These are phyloP conservation scores for Philantomba maxwellii DNA, from an alignment of 2,113 vertebrate genomes.

Conservation along the genomic window DNA sequence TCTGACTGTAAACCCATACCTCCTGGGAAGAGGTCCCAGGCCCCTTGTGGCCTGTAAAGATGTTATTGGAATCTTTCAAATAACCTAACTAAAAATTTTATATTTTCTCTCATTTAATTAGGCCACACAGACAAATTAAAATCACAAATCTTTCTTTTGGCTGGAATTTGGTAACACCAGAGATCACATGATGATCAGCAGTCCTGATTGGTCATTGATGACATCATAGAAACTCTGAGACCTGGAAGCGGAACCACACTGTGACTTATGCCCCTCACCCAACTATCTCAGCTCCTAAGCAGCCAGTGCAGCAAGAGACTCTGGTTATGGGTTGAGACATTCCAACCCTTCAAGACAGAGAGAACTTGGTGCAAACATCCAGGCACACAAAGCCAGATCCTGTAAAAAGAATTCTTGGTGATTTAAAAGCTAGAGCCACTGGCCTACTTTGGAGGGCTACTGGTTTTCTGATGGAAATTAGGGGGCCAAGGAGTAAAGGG, in stretches of 20 bases:
- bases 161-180: neutral
- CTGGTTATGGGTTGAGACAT: neutral
- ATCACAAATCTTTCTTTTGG: constrained; percentile 23
- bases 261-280: neutral
- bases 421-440: neutral
- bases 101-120: neutral
- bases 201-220: neutral
- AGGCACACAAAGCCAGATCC: neutral
- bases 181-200: neutral
- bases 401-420: neutral
- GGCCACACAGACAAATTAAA: constrained; percentile 21
- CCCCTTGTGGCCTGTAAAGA: neutral
- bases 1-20: neutral
- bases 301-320: neutral
- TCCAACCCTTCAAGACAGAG: neutral
- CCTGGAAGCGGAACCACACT: neutral
- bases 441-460: neutral
- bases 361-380: neutral
- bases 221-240: neutral
- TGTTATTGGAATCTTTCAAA: neutral
- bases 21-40: neutral
- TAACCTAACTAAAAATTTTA: constrained; percentile 10
- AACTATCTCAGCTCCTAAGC: neutral
- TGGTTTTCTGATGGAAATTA: neutral
- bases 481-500: neutral